phyloP scores from a whole-genome alignment of 1,140 invertebrate species.

The Temnothorax longispinosus region DNA sequence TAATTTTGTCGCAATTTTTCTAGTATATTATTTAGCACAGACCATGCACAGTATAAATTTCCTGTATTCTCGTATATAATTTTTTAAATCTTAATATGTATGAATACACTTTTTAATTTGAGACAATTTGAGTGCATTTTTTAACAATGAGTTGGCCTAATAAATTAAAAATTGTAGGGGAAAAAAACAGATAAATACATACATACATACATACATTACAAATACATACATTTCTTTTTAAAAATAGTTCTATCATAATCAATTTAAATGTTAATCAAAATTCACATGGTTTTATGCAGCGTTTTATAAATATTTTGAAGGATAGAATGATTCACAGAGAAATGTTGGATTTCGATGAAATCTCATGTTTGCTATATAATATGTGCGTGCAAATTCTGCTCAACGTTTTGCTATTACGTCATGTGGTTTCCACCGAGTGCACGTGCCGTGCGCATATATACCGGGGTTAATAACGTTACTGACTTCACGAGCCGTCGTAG shows the following conservation, averaged over 20 bases:
- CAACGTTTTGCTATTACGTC: conserved; percentile 34
- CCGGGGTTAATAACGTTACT: conserved; percentile 36
- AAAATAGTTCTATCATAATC: neutral
- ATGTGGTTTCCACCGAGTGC: conserved; percentile 29
- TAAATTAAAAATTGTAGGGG: neutral
- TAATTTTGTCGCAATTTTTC: neutral
- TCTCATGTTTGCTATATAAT: conserved; percentile 35
- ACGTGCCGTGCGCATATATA: conserved; percentile 35
- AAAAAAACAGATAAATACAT: neutral
- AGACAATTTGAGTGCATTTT: neutral
- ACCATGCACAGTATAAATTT: neutral
- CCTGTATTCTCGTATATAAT: neutral
- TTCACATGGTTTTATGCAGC: neutral
- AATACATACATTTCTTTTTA: neutral
- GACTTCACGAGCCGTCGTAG: conserved; percentile 15
- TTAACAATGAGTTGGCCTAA: neutral
- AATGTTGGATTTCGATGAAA: conserved; percentile 49
- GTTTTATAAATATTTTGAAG: conserved; percentile 28
- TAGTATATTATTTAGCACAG: neutral
- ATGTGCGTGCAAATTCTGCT: conserved; percentile 25
- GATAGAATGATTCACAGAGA: neutral
- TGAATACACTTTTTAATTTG: neutral
- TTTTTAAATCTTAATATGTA: neutral
- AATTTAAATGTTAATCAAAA: neutral
- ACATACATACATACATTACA: no score